Base-by-base conservation (phyloP, 2,797 vertebrate species). In the Enteromius trimaculatus region DNA sequence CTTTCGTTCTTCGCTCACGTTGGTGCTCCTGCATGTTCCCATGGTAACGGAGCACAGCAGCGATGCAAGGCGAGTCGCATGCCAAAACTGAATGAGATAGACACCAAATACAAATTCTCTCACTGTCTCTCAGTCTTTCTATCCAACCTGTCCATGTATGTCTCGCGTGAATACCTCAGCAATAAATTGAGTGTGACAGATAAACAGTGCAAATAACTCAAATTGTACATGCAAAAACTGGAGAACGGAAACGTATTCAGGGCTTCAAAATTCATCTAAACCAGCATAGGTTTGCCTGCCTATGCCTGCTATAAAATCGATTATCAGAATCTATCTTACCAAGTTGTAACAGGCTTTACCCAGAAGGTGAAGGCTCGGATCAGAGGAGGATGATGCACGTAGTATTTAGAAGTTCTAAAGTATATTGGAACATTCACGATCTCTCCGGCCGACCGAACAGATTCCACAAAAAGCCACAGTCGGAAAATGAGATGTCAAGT, bases 1-100 rank as follows among this genome's bases (percentile, higher is more conserved):
- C 86, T 82, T 58, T 85, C 86, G 88, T 88, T 89, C 86, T 80
- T 86, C 17, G 10, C 77, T 84, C 82, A 90, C 87, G 85, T 88
- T 84, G 86, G 31, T 14, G 39, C 79, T 62, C 74, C 44, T 77
- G 77, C 55, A 79, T 53, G 93, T 95, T 89, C 90, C 91, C 93
- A 95, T 95, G 90, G 94, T 92, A 94, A 95, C 94, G 29, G 64
- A 82, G 75, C 55, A 58, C 84, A 92, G 91, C 92, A 92, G 83
- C 76, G 23, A 87, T 72, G 77, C 83, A 49, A 71, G 66, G 84
- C 2, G 88, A 88, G 77, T 42, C 86, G 84, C 88, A 87, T 82
- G 23, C 87, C 86, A 88, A 81, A 79, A 77, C 82, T 69, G 77
- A 79, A 55, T 4, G 37, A 53, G 58, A 80, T 71, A 81, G 16